phyloP scores from a whole-genome alignment of 2,888 invertebrate species.

The Aleiodes testaceus region DNA sequence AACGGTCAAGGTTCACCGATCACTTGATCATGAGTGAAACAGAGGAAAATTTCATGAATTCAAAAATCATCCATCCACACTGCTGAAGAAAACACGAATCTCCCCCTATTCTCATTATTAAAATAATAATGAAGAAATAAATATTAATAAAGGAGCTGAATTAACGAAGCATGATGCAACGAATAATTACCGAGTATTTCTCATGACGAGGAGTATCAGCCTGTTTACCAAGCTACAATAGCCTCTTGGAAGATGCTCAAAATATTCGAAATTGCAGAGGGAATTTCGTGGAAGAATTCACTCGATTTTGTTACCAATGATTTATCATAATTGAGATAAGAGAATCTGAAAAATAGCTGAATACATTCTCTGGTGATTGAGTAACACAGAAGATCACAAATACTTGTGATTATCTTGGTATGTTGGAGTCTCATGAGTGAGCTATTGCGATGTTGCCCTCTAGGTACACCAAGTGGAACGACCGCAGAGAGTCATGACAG shows the following conservation, averaged over 20 bases:
- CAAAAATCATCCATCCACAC: too few relatives aligned
- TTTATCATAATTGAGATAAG: neutral
- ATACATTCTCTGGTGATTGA: slow-evolving; percentile 17
- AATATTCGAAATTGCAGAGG: slow-evolving; percentile 17
- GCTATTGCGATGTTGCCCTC: slow-evolving; percentile 34
- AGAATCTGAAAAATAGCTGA: neutral
- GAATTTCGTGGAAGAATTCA: slow-evolving; percentile 10
- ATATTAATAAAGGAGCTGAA: slow-evolving; percentile 28
- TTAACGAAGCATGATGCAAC: slow-evolving; percentile 34
- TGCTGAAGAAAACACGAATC: too few relatives aligned
- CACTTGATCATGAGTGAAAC: neutral
- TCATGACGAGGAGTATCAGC: slow-evolving; percentile 16
- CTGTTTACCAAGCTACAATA: slow-evolving; percentile 17
- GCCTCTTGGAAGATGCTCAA: slow-evolving; percentile 32
- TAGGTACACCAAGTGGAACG: slow-evolving; percentile 38
- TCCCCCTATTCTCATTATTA: too few relatives aligned
- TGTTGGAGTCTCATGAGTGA: slow-evolving; percentile 22
- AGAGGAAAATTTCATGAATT: slow-evolving; percentile 14
- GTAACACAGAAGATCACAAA: slow-evolving; percentile 17
- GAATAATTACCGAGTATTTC: slow-evolving; percentile 34
- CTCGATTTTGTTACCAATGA: neutral
- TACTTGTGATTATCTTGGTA: slow-evolving; percentile 10
- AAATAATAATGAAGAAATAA: neutral
- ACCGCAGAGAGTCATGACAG: slow-evolving; percentile 35
- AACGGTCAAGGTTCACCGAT: slow-evolving; percentile 61